These are phyloP conservation scores for Tragulus kanchil DNA, from an alignment of 2,113 vertebrate species.

Conservation along the genomic window DNA sequence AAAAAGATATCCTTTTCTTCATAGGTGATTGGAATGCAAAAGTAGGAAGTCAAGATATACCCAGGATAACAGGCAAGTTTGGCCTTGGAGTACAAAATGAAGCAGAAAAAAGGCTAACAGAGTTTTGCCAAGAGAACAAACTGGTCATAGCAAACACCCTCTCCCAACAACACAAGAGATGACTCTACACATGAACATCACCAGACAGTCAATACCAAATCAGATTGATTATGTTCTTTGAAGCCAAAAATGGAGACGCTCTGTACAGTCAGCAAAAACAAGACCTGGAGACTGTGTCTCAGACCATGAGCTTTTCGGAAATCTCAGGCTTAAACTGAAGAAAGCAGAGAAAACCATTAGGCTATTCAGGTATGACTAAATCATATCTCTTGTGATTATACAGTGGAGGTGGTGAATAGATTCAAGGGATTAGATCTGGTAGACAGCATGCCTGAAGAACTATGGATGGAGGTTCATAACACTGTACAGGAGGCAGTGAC, in stretches of 20 bases:
- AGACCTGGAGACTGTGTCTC: not conserved
- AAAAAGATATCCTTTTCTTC: not conserved
- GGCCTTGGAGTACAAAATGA: not conserved
- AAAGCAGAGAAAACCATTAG: not conserved
- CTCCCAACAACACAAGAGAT: not conserved
- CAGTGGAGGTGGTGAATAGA: not conserved
- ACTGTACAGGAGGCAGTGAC: not conserved
- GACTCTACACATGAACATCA: not conserved
- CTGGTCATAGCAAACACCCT: not conserved
- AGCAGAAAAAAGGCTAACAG: not conserved
- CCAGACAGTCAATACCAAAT: not conserved
- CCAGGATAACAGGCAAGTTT: not conserved
- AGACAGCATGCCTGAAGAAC: not conserved
- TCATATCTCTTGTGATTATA: not conserved
- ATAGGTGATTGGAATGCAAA: not conserved
- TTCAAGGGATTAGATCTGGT: not conserved
- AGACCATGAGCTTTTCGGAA: not conserved
- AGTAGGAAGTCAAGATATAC: not conserved
- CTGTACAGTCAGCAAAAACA: not conserved
- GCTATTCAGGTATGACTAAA: not conserved
- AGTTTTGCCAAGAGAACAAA: not conserved
- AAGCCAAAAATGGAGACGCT: not conserved
- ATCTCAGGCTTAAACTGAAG: not conserved
- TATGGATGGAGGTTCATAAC: not conserved
- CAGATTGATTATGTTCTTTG: not conserved